A percentile compares a stretch with the other conserved stretches of the same genome.
Evolutionary conservation across 2,888 invertebrate genomes (phyloP).

Genomic region (Euproctis similis): DNA sequence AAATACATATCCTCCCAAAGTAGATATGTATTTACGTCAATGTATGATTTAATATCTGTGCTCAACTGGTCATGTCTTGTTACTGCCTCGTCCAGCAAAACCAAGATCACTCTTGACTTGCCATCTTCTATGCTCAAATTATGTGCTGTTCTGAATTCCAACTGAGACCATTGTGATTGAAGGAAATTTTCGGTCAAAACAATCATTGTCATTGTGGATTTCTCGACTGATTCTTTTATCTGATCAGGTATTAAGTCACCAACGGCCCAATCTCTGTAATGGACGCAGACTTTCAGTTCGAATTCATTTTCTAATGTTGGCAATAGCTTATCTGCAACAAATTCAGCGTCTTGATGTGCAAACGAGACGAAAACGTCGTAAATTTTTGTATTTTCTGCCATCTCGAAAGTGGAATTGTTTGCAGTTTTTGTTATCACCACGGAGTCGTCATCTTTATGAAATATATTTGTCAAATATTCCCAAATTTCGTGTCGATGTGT

Average conservation of each 20-base stretch:
- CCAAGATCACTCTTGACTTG: neutral
- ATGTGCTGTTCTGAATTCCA: neutral
- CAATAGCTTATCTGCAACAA: neutral
- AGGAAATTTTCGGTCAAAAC: neutral
- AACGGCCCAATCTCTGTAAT: neutral
- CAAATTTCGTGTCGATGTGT: neutral
- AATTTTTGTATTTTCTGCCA: neutral
- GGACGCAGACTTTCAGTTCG: neutral
- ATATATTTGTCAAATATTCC: neutral
- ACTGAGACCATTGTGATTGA: neutral
- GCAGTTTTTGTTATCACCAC: neutral
- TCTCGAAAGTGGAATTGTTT: neutral
- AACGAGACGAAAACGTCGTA: neutral
- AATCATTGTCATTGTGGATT: neutral
- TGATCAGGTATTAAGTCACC: neutral
- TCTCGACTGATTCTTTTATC: neutral
- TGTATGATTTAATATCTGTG: neutral
- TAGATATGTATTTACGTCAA: neutral
- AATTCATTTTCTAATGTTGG: neutral
- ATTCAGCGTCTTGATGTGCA: neutral
- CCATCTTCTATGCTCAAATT: neutral
- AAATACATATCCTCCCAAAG: neutral
- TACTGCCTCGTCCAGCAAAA: neutral
- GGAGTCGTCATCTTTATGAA: neutral
- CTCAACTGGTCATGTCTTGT: neutral